A percentile compares a stretch with the other conserved stretches of the same genome.
These are phyloP conservation scores for Vipera ursinii DNA, from an alignment of 2,797 vertebrate genomes.

Conservation along the genomic window DNA sequence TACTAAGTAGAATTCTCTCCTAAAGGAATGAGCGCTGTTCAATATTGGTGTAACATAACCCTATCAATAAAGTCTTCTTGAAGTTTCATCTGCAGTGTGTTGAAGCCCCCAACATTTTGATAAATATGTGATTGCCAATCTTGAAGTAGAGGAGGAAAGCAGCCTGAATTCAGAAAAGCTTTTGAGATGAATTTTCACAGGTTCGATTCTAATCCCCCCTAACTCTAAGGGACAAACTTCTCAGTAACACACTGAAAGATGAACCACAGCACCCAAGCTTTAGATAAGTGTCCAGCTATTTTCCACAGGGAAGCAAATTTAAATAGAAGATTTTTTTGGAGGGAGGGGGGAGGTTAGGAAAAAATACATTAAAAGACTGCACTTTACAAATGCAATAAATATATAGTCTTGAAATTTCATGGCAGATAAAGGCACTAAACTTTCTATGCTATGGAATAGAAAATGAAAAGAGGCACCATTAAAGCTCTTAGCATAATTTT, in stretches of 20 bases:
- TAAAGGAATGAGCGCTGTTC: slow-evolving; percentile 30
- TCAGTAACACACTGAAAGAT: not conserved
- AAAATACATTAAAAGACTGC: not conserved
- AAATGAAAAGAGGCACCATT: not conserved
- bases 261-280: not conserved
- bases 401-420: not conserved
- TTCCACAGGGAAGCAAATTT: not conserved
- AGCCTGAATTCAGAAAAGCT: slow-evolving; percentile 1
- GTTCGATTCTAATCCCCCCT: not conserved
- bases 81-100: slow-evolving; percentile 33
- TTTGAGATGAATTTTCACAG: slow-evolving; percentile 1
- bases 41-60: slow-evolving; percentile 24
- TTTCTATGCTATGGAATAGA: not conserved
- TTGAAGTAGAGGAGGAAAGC: not conserved
- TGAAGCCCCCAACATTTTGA: slow-evolving; percentile 12
- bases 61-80: slow-evolving; percentile 35
- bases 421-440: not conserved
- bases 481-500: not conserved
- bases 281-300: not conserved
- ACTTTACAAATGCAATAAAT: not conserved
- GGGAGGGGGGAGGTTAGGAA: not conserved
- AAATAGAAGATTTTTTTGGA: not conserved
- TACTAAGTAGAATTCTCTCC: slow-evolving; percentile 26
- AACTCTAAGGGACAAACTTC: not conserved
- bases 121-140: slow-evolving; percentile 14